These are phyloP conservation scores for Xylocampa areola DNA, from an alignment of 2,888 invertebrate species.

Conservation along the genomic window DNA sequence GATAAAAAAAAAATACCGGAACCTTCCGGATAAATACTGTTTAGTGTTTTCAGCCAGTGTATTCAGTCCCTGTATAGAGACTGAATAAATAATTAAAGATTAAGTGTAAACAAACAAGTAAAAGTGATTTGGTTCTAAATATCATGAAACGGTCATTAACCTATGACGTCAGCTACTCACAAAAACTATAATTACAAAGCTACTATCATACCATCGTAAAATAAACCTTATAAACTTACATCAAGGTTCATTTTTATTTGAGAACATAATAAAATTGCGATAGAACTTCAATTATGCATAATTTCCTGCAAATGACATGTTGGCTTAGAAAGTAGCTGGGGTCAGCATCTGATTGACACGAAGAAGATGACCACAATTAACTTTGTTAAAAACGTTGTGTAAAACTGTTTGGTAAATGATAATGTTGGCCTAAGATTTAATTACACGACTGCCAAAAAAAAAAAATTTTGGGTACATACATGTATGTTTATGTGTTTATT, in stretches of 20 bases:
- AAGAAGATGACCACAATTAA: constrained; percentile 7
- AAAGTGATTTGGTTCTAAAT: neutral
- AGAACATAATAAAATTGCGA: neutral
- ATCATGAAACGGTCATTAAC: neutral
- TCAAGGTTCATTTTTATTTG: constrained; percentile 1
- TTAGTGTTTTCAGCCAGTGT: no score
- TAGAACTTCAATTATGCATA: constrained; percentile 11
- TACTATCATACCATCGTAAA: neutral
- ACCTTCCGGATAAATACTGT: no score
- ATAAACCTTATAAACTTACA: neutral
- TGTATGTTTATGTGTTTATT: no score
- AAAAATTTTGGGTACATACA: no score
- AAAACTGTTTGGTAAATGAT: constrained; percentile 4
- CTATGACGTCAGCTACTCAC: neutral
- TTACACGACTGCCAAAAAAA: neutral
- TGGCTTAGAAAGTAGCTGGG: constrained; percentile 11
- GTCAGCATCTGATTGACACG: constrained; percentile 9
- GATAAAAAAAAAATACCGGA: no score
- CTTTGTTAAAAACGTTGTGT: constrained; percentile 13
- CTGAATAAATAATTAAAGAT: no score
- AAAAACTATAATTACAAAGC: constrained; percentile 1
- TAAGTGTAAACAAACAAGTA: no score
- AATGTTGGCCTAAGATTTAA: neutral
- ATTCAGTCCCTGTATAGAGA: no score
- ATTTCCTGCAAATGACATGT: constrained; percentile 8